A percentile compares a stretch with the other conserved stretches of the same genome.
These are phyloP conservation scores for Lasioglossum oenotherae DNA, from an alignment of 2,888 invertebrate species.

Conservation along the genomic window DNA sequence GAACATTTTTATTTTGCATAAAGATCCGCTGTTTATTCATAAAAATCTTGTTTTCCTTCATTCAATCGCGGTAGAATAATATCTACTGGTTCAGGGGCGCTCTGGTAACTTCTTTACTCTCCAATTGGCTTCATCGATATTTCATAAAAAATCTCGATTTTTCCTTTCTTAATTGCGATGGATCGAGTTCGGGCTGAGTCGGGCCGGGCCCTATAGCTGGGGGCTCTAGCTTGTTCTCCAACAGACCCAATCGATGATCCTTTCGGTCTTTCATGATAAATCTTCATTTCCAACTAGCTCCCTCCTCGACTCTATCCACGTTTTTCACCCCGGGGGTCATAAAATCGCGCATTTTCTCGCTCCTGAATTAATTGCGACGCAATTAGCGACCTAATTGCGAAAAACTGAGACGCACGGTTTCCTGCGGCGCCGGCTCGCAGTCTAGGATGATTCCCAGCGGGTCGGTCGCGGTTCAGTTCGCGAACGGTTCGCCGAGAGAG, in stretches of 20 bases:
- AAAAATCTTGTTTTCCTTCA: background rate
- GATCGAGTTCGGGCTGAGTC: no score
- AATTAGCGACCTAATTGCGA: constrained; percentile 14
- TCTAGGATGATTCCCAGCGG: constrained; percentile 5
- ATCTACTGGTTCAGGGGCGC: no score
- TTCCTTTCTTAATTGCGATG: no score
- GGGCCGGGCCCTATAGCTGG: no score
- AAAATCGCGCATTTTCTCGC: constrained; percentile 4
- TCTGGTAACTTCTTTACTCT: no score
- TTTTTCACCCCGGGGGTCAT: constrained; percentile 8
- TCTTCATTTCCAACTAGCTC: background rate
- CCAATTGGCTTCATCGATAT: no score
- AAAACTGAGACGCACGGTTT: background rate
- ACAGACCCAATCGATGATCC: background rate
- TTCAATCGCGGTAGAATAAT: no score
- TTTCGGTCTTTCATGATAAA: background rate
- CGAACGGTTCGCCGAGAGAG: constrained; percentile 1
- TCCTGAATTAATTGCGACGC: background rate
- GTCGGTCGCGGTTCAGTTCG: constrained; percentile 16
- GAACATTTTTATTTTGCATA: no score
- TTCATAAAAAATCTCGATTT: no score
- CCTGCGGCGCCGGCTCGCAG: background rate
- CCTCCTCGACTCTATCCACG: constrained; percentile 11
- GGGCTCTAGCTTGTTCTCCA: background rate
- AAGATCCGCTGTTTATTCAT: no score